Percentiles rank a stretch among this genome's conserved stretches.
Conservation (phyloP, 2,113 vertebrate species). For the Uria aalge region DNA sequence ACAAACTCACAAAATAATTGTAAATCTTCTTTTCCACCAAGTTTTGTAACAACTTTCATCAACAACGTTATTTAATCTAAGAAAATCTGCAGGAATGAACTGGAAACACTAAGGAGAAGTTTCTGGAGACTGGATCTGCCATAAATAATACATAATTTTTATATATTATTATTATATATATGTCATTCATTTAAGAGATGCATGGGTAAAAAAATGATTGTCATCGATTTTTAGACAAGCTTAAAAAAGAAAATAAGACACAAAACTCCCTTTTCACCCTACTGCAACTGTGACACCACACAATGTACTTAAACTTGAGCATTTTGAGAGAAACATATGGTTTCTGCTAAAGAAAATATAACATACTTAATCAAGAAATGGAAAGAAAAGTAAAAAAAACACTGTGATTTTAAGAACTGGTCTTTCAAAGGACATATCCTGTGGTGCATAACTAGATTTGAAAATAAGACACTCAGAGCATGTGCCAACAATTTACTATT, state of each 20-base stretch:
- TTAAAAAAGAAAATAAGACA: neutral
- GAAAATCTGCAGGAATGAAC: neutral
- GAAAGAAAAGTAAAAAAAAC: neutral
- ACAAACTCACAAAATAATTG: neutral
- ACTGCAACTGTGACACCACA: neutral
- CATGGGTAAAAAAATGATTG: neutral
- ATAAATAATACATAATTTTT: neutral
- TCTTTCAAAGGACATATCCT: neutral
- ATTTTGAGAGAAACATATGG: neutral
- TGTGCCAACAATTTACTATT: neutral
- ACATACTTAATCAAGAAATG: neutral
- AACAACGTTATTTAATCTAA: neutral
- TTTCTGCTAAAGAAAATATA: neutral
- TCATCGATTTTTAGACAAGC: neutral
- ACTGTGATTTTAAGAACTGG: neutral
- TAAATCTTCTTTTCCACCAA: neutral
- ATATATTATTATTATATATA: neutral
- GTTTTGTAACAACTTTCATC: neutral
- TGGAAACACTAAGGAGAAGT: neutral
- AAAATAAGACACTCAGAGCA: neutral
- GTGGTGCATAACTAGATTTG: neutral
- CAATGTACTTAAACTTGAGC: neutral
- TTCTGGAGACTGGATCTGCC: neutral
- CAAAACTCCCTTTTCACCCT: neutral
- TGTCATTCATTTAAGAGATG: neutral